Conservation (phyloP, 2,797 vertebrate genomes). For the Vireo griseus region DNA sequence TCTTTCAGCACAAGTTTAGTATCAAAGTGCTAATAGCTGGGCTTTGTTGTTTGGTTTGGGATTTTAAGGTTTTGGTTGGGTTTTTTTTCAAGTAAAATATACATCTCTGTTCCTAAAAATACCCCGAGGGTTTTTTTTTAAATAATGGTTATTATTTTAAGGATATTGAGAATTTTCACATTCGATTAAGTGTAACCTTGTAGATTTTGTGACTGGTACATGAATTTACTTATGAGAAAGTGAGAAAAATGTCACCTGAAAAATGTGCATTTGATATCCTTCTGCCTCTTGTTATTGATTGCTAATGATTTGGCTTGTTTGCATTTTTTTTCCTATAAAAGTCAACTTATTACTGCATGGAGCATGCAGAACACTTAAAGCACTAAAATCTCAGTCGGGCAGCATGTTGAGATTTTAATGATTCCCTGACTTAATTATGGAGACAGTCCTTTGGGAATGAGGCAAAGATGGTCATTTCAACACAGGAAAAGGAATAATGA, state of each 20-base stretch:
- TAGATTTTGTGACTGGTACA: background rate
- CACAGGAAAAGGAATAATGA: conserved; percentile 18
- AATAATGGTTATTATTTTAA: background rate
- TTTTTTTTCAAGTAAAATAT: fast-evolving
- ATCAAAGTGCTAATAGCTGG: background rate
- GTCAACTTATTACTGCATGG: background rate
- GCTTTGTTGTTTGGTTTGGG: background rate
- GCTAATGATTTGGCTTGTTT: background rate
- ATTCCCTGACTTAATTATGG: conserved; percentile 56
- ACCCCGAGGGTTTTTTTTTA: fast-evolving
- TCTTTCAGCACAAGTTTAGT: background rate
- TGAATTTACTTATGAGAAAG: background rate
- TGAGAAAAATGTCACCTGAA: background rate
- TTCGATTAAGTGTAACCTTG: background rate
- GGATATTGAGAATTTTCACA: background rate
- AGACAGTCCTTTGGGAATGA: background rate
- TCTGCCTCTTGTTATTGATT: background rate
- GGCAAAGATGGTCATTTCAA: conserved; percentile 10
- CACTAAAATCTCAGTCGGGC: background rate
- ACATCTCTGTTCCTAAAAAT: background rate
- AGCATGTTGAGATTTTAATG: conserved; percentile 6
- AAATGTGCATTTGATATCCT: background rate
- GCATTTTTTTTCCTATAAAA: background rate
- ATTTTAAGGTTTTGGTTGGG: background rate
- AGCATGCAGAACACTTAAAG: background rate